Conservation (phyloP, 2,888 invertebrate genomes). For the Apodemia zela region DNA sequence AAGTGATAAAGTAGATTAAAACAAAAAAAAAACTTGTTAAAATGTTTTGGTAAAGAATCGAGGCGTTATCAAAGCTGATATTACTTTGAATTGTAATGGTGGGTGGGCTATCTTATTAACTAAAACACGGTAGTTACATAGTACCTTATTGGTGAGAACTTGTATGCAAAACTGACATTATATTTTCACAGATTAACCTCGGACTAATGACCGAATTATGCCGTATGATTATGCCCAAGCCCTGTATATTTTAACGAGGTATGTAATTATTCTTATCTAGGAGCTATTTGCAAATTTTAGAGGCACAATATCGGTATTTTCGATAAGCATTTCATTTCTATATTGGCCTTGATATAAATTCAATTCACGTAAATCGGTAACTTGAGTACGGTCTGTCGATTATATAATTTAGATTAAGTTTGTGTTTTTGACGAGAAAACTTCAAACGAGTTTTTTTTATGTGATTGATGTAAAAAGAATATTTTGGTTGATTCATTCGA, state of each 20-base stretch:
- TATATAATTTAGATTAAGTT: neutral
- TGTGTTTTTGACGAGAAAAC: too few relatives aligned
- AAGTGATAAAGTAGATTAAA: too few relatives aligned
- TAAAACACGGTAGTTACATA: neutral
- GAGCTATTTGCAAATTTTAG: conserved; percentile 31
- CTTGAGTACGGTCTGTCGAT: conserved; percentile 33
- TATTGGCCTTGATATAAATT: conserved; percentile 17
- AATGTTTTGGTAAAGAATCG: neutral
- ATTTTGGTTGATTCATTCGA: too few relatives aligned
- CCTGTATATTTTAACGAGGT: conserved; percentile 27
- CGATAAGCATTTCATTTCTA: conserved; percentile 6
- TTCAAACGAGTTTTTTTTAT: too few relatives aligned
- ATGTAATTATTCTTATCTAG: conserved; percentile 34
- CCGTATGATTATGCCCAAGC: conserved; percentile 23
- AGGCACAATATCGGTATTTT: conserved; percentile 27
- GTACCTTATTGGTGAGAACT: conserved; percentile 13
- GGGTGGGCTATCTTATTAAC: neutral
- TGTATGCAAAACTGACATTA: conserved; percentile 29
- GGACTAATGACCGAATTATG: conserved; percentile 28
- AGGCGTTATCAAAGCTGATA: too few relatives aligned
- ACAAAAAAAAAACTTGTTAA: neutral
- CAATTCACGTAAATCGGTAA: conserved; percentile 33
- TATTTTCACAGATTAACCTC: conserved; percentile 31
- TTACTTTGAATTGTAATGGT: neutral
- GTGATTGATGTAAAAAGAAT: too few relatives aligned